Evolutionary conservation across 2,797 vertebrate species (phyloP).

Genomic region (Galaxias olidus): DNA sequence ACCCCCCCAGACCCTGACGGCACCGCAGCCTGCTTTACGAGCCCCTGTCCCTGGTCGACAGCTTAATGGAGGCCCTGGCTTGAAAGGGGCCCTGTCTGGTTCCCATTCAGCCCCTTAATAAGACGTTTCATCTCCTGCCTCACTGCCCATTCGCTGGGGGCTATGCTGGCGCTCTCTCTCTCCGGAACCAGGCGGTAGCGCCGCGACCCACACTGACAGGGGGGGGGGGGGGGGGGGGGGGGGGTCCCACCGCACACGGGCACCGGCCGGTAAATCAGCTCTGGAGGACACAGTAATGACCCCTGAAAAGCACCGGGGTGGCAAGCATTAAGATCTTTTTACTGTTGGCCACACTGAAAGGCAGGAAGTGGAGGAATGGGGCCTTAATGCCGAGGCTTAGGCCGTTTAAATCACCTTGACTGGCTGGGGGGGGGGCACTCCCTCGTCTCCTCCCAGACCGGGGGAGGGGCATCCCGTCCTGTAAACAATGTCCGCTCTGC

Average conservation of each 20-base stretch:
- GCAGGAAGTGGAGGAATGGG: conserved; percentile 59
- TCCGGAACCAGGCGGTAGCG: conserved; percentile 26
- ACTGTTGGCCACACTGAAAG: conserved; percentile 63
- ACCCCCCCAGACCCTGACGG: conserved; percentile 47
- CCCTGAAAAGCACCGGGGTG: conserved; percentile 60
- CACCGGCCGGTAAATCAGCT: conserved; percentile 68
- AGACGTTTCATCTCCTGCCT: conserved; percentile 71
- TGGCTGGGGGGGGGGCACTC: conserved; percentile 48
- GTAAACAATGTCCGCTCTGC: conserved; percentile 58
- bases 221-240: conserved; percentile 34
- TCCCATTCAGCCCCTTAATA: conserved; percentile 65
- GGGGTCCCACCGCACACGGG: conserved; percentile 45
- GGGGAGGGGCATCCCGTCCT: conserved; percentile 53
- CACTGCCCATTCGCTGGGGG: conserved; percentile 45
- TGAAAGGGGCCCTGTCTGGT: conserved; percentile 64
- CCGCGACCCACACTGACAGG: conserved; percentile 52
- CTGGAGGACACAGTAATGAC: conserved; percentile 66
- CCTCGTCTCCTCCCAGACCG: conserved; percentile 57
- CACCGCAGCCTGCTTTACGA: conserved; percentile 65
- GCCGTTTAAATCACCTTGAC: conserved; percentile 77
- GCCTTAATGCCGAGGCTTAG: conserved; percentile 48
- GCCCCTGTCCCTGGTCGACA: conserved; percentile 62
- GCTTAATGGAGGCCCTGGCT: conserved; percentile 70
- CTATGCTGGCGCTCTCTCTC: conserved; percentile 20
- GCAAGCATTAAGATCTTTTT: conserved; percentile 66